Percentiles rank a stretch among this genome's conserved stretches.
Conservation (phyloP, 2,797 vertebrate genomes). For the Moxostoma hubbsi region DNA sequence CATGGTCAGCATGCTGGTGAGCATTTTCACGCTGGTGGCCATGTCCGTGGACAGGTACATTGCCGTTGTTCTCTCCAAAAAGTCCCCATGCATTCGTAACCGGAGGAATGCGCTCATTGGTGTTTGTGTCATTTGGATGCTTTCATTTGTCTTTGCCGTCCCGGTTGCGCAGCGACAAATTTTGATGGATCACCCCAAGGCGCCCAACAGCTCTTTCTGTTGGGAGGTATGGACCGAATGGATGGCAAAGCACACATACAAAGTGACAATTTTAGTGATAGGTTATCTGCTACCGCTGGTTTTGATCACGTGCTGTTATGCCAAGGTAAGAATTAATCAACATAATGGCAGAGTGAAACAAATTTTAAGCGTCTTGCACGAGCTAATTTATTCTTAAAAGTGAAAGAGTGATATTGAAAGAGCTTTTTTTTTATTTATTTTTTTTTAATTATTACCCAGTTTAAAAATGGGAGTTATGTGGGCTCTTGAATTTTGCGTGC, state of each 20-base stretch:
- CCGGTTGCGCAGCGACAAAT: conserved; percentile 83
- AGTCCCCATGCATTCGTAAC: conserved; percentile 74
- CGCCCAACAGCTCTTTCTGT: conserved; percentile 86
- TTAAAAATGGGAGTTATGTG: neutral
- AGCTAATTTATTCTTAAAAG: neutral
- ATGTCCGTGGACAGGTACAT: conserved; percentile 88
- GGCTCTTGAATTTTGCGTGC: neutral
- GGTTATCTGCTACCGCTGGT: conserved; percentile 85
- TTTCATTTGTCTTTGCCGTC: conserved; percentile 78
- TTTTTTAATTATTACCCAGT: too few relatives aligned
- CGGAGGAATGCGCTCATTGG: conserved; percentile 76
- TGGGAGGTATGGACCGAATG: conserved; percentile 81
- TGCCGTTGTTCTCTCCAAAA: conserved; percentile 82
- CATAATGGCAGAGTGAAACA: neutral
- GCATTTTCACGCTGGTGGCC: conserved; percentile 86
- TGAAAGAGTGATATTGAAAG: neutral
- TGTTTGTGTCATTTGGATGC: conserved; percentile 77
- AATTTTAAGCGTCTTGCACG: neutral
- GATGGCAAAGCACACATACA: conserved; percentile 73
- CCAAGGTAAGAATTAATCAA: conserved; percentile 75
- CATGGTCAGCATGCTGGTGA: conserved; percentile 84
- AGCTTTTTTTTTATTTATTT: too few relatives aligned
- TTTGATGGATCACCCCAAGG: conserved; percentile 72
- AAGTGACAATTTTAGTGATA: conserved; percentile 77
- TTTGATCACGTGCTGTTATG: conserved; percentile 86